These are phyloP conservation scores for Caenorhabditis sinica DNA, from an alignment of 2,888 invertebrate genomes.

Conservation along the genomic window DNA sequence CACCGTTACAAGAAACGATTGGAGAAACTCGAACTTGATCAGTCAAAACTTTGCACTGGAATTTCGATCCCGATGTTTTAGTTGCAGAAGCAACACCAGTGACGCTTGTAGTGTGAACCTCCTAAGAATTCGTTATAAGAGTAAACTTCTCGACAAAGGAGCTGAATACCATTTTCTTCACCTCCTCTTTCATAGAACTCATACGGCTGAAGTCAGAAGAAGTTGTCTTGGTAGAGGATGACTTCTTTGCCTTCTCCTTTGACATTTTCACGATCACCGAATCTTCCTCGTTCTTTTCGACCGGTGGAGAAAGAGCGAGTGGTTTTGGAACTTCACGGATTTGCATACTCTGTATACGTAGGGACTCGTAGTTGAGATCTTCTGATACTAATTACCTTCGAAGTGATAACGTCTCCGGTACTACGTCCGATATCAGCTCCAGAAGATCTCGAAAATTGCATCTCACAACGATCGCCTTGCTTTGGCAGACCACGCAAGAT, in stretches of 20 bases:
- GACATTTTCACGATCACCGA: not conserved
- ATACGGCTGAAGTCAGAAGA: slow-evolving; percentile 27
- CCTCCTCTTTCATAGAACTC: slow-evolving; percentile 17
- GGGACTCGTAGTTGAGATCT: not conserved
- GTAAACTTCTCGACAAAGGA: not conserved
- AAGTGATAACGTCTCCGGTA: slow-evolving; percentile 52
- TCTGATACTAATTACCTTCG: slow-evolving; percentile 2
- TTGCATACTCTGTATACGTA: slow-evolving; percentile 35
- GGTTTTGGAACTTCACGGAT: slow-evolving; percentile 48
- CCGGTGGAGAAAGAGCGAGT: slow-evolving; percentile 45
- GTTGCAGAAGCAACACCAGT: not conserved
- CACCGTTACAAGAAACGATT: slow-evolving; percentile 44
- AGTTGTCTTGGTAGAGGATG: not conserved
- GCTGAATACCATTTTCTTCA: not conserved
- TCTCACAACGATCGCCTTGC: slow-evolving; percentile 43
- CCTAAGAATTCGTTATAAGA: not conserved
- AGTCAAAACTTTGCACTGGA: slow-evolving; percentile 36
- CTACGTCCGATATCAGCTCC: slow-evolving; percentile 23
- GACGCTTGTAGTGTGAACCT: slow-evolving; percentile 4
- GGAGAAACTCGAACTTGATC: slow-evolving; percentile 59
- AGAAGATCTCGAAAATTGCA: slow-evolving; percentile 38
- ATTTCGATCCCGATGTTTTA: not conserved
- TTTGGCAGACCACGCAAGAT: slow-evolving; percentile 44
- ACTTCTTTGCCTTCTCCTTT: not conserved
- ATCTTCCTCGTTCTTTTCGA: not conserved